A percentile compares a stretch with the other conserved stretches of the same genome.
phyloP scores from a whole-genome alignment of 2,113 vertebrate species.

The Tragelaphus imberbis region DNA sequence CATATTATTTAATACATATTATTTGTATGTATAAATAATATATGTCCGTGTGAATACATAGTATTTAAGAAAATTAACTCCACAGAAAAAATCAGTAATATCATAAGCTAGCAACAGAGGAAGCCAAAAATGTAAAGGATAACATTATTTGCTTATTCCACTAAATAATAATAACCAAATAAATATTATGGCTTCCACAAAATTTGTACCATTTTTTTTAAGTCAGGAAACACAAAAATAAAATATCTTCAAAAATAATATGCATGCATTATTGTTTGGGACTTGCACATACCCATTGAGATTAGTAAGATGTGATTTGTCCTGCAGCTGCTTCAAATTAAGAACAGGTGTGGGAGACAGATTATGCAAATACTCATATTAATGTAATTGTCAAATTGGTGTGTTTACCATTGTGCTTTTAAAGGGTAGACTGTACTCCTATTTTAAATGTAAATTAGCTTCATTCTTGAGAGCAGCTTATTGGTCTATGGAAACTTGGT shows the following conservation, averaged over 20 bases:
- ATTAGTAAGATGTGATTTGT: constrained; percentile 75
- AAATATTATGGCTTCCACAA: not conserved
- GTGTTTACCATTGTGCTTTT: constrained; percentile 84
- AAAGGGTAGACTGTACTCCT: constrained; percentile 82
- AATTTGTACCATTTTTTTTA: constrained; percentile 16
- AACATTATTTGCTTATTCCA: not conserved
- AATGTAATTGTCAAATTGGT: constrained; percentile 87
- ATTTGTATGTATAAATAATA: not conserved
- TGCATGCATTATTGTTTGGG: constrained; percentile 52
- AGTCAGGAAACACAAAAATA: constrained; percentile 5
- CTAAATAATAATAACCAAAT: constrained; percentile 29
- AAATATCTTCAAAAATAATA: constrained; percentile 44
- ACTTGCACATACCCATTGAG: constrained; percentile 56
- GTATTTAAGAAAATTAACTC: not conserved
- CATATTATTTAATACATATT: not conserved
- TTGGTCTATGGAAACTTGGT: constrained; percentile 77
- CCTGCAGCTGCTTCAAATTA: constrained; percentile 86
- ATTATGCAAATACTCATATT: constrained; percentile 86
- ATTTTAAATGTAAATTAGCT: constrained; percentile 85
- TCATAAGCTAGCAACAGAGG: not conserved
- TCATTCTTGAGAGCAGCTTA: constrained; percentile 78
- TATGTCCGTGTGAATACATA: not conserved
- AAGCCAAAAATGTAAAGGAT: not conserved
- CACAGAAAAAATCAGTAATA: not conserved
- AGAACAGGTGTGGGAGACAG: constrained; percentile 83